Base-by-base conservation (phyloP, 2,113 vertebrate species). In the Pagrus major region DNA sequence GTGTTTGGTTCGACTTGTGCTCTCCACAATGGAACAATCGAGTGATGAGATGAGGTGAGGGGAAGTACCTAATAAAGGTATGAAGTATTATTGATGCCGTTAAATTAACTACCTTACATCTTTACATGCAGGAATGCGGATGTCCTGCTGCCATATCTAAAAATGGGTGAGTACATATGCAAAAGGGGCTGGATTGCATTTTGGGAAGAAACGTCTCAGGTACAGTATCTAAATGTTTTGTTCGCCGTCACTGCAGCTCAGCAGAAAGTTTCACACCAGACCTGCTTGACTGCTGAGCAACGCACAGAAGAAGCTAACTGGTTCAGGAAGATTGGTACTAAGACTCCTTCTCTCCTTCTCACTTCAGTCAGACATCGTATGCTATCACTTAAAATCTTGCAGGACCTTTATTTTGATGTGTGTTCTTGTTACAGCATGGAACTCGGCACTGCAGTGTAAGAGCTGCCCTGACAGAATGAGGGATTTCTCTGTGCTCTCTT, bases 241-340 rank as follows among this genome's bases (percentile, higher is more conserved):
- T 84, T 58, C 86, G 41, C 33, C 76, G 3, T 87, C 74, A 51
- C 49, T 65, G 51, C 91, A 99, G 97, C 95, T 80, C 90, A 91
- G 71, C 77, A 89, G 63, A 91, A 86, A 37, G 3, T 91, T 67
- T 90, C 90, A 66, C 77, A 68, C 27, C 83, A 76, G 55, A 81
- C 91, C 56, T 25, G n/a, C 0, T 58, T 89, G 35, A 86, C 78
- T 65, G 88, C 65, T 14, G 93, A 95, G 49, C 85, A 89, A 71
- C 92, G 76, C 61, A 82, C 81, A 73, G 92, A 95, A 4, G 95
- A 96, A 66, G 96, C 96, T 80, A 95, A 96, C 68, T 98, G 97
- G 97, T 98, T 99, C 92, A 95, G 96, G 87, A 98, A 96, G 94
- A 96, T 96, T 76, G 97, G 97, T 99, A 95, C 80, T 84, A 83